Percentiles rank a stretch among this genome's conserved stretches.
phyloP scores from a whole-genome alignment of 2,888 invertebrate species.

The Thymelicus sylvestris region DNA sequence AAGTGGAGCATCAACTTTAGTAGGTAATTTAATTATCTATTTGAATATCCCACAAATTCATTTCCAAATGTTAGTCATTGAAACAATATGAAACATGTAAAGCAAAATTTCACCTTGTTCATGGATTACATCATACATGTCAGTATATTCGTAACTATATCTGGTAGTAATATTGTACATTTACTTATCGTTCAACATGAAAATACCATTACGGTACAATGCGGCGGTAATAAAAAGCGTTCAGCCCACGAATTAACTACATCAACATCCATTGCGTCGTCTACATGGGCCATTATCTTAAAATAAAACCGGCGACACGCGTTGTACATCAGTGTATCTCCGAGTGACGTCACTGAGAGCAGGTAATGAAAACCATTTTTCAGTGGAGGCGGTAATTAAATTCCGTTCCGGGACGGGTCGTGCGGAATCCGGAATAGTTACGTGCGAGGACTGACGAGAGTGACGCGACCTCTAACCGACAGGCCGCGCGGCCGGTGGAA shows the following conservation, averaged over 20 bases:
- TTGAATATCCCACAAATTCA: no score
- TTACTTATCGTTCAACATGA: no score
- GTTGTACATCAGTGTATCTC: neutral
- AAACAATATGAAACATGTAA: no score
- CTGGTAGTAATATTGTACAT: no score
- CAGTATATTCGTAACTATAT: neutral
- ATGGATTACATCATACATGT: neutral
- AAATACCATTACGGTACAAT: no score
- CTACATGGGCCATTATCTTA: neutral
- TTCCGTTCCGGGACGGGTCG: constrained; percentile 34
- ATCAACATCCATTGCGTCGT: constrained; percentile 1
- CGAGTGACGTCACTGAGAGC: constrained; percentile 1
- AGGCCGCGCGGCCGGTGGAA: neutral
- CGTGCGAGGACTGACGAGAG: constrained; percentile 18
- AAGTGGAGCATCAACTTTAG: no score
- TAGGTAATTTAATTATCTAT: no score
- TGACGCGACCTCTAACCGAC: no score
- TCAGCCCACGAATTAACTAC: neutral
- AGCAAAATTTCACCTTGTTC: no score
- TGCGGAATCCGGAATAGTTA: constrained; percentile 32
- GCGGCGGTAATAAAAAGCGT: no score
- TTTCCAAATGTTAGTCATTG: no score
- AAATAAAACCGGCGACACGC: neutral
- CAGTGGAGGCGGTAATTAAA: constrained; percentile 42
- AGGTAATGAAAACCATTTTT: constrained; percentile 42